Evolutionary conservation across 2,888 invertebrate species (phyloP), one percentile per base, ranked within the genome.

Genomic region (Bhutanitis thaidina): DNA sequence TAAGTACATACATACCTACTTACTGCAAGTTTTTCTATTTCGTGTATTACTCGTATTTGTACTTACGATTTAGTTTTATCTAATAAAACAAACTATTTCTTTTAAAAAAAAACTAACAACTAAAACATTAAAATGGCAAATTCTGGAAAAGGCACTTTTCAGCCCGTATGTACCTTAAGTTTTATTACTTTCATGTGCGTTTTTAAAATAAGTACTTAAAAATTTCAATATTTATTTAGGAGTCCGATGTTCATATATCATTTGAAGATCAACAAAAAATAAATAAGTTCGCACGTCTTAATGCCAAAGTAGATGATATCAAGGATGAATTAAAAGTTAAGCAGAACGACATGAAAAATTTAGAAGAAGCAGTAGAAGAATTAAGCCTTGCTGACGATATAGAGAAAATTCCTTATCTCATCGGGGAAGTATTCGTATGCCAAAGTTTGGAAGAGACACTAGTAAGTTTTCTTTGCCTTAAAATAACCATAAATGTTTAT

Each of bases 191-290:
- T 32, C 10, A n/a, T 1, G 10, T n/a, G 10, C 3, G 8, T 10
- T 30, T 8, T 1, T 30, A 10, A 8, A 8, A 10, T 30, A 30
- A 30, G 3, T n/a, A 12, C 27, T 44, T 50, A 12, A 30, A 14
- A 51, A 37, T 54, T 47, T 12, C 14, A 43, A 41, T 34, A 55
- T 52, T 43, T 36, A 46, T 27, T 43, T 75, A 71, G 94, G 96
- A 97, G 71, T 94, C 94, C 43, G 98, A 98, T 90, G 96, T 97
- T 53, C 96, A 98, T 77, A 98, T 99, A 64, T 96, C 97, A 0
- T 96, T 92, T 71, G 98, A 98, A 79, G 99, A 99, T 88, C 99
- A 99, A 83, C 96, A 97, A 73, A 97, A 97, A 88, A 99, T 99
- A 58, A 99, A 99, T 81, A 94, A 94, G 77, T 99, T 99, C 85